phyloP scores from a whole-genome alignment of 2,888 invertebrate species.

The Cantharis flavilabris region DNA sequence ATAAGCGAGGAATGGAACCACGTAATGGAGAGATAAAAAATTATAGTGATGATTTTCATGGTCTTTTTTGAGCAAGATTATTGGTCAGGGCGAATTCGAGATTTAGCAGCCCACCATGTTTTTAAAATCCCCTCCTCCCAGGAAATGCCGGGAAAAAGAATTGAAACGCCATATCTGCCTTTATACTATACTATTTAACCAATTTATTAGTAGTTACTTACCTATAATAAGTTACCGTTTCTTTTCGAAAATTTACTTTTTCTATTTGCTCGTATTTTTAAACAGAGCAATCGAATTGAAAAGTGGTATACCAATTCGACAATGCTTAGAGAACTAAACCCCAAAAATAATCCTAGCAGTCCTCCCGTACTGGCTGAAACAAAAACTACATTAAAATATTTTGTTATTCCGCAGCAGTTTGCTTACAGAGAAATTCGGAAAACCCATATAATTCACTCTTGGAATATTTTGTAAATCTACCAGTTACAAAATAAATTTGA shows the following conservation, averaged over 20 bases:
- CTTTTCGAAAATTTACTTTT: not conserved
- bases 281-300: not conserved
- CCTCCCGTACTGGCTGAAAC: not conserved
- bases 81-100: too few species aligned
- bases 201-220: too few species aligned
- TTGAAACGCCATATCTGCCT: too few species aligned
- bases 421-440: constrained; percentile 78
- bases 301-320: not conserved
- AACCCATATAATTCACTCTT: constrained; percentile 77
- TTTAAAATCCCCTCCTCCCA: too few species aligned
- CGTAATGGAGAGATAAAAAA: too few species aligned
- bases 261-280: not conserved
- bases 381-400: not conserved
- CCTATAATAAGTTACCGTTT: not conserved
- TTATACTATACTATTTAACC: too few species aligned
- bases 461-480: constrained; percentile 58
- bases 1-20: too few species aligned
- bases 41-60: too few species aligned
- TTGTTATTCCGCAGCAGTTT: not conserved
- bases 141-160: too few species aligned
- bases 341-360: not conserved
- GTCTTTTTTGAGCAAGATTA: too few species aligned
- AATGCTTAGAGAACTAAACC: not conserved
- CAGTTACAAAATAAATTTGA: not conserved
- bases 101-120: too few species aligned